Conservation (phyloP, 2,113 vertebrate genomes). For the Macaca mulatta region DNA sequence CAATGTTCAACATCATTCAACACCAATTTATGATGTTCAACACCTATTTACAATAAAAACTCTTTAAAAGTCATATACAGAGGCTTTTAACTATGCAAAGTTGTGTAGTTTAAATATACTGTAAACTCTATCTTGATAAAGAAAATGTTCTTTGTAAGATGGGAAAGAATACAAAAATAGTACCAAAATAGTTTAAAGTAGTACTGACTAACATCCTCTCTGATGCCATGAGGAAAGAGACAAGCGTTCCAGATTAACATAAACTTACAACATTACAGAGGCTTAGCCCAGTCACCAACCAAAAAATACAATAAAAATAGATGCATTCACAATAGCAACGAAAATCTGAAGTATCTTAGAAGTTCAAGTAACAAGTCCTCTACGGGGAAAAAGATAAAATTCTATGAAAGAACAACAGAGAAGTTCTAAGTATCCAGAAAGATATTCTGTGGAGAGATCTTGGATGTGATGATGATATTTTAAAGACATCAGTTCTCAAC, state of each 20-base stretch:
- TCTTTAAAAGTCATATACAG: not conserved
- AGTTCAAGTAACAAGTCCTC: not conserved
- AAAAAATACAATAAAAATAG: not conserved
- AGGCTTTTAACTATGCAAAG: not conserved
- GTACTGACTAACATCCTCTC: not conserved
- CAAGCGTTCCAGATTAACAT: not conserved
- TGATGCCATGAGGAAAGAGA: not conserved
- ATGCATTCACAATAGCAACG: fast-evolving
- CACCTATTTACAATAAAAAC: not conserved
- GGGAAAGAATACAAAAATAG: not conserved
- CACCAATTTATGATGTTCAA: not conserved
- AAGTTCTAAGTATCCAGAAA: no score
- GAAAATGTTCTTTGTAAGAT: not conserved
- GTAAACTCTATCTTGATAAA: not conserved
- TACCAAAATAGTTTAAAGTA: not conserved
- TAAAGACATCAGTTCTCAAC: no score
- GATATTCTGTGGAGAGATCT: not conserved
- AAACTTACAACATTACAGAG: not conserved
- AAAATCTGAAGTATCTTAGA: not conserved
- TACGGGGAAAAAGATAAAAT: not conserved
- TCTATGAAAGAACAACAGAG: not conserved
- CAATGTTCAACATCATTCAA: not conserved
- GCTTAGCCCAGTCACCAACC: not conserved
- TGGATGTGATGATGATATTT: not conserved
- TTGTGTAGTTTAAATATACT: not conserved